Conservation (phyloP, 2,888 invertebrate genomes). For the Psococerastis gibbosa region DNA sequence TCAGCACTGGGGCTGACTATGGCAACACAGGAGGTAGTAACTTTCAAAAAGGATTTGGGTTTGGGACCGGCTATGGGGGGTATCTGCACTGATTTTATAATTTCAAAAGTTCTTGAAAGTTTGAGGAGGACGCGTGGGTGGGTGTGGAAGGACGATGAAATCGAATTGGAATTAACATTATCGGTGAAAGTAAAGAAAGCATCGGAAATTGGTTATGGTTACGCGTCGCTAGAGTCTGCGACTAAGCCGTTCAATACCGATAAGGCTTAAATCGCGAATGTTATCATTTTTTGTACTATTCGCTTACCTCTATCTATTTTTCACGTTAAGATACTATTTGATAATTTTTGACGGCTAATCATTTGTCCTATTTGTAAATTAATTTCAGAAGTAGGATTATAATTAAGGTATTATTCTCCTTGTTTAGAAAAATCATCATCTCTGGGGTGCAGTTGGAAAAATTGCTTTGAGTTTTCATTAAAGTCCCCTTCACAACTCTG, state of each 20-base stretch:
- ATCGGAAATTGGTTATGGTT: conserved; percentile 3
- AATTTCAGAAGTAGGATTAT: too few species aligned
- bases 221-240: neutral
- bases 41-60: conserved; percentile 8
- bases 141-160: neutral
- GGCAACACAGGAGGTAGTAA: conserved; percentile 47
- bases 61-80: conserved; percentile 3
- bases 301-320: too few species aligned
- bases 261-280: neutral
- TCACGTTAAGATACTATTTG: too few species aligned
- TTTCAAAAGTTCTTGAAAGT: too few species aligned
- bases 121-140: neutral
- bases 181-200: conserved; percentile 4
- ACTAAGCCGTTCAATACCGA: neutral
- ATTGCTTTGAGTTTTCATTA: too few species aligned
- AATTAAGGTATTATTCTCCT: too few species aligned
- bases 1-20: conserved; percentile 52
- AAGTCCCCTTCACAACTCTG: too few species aligned
- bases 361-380: too few species aligned
- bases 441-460: too few species aligned
- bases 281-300: neutral
- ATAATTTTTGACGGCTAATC: too few species aligned
- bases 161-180: neutral
- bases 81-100: too few species aligned
- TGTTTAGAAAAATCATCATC: too few species aligned